Base-by-base conservation (phyloP, 2,797 vertebrate genomes). In the Kryptolebias ocellatus region DNA sequence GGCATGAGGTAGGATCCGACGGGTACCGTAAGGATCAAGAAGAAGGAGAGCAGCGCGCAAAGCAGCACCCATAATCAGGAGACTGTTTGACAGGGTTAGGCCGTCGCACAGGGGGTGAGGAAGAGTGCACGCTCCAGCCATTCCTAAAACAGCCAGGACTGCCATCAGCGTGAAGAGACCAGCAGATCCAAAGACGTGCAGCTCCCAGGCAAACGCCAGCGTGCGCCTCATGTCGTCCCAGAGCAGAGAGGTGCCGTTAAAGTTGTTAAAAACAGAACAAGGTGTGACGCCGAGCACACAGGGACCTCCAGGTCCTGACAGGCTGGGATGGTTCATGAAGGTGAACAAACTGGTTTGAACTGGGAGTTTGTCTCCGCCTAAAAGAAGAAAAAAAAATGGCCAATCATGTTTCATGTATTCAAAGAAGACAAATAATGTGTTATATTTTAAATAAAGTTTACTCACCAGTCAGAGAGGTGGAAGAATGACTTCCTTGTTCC, bases 191-290 rank as follows among this genome's bases (percentile, higher is more conserved):
- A 95, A 97, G 52, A 97, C 89, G 0, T 97, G 96, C 29, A 95
- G 85, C 31, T 95, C 94, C 96, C 96, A 97, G 61, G 95, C 85
- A 64, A 95, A 93, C 49, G 94, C 90, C 64, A 98, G 87, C 0
- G 87, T 94, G 53, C 80, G 94, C 53, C 82, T 93, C 80, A 96
- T 91, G 72, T 97, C 95, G 0, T 94, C 91, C 96, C 96, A 97
- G 46, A 75, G 91, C 63, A 95, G 87, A 17, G 76, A 83, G 14
- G 92, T 97, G 64, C 87, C 83, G 18, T 96, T 96, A 58, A 90
- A 64, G n/a, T 72, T 81, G 28, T 91, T 84, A n/a, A 88, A 77
- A 70, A 75, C 64, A 44, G 81, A 62, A 70, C 93, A 93, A 18
- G 64, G 72, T 12, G 62, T 67, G 10, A 72, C 67, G n/a, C 86